Base-by-base conservation (phyloP, 2,797 vertebrate species). In the Macroramphosus scolopax region DNA sequence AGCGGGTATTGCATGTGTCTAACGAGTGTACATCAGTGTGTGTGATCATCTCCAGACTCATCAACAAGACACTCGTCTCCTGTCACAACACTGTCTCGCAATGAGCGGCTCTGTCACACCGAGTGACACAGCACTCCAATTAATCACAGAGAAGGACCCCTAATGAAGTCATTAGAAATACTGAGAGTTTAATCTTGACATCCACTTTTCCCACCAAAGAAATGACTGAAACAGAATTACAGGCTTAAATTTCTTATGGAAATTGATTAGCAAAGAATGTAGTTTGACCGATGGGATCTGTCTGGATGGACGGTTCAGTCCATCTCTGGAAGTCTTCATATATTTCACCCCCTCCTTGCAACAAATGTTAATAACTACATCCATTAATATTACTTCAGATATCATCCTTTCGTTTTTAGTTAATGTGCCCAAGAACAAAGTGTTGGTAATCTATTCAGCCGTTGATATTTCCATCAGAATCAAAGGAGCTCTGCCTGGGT, bases 121-220 rank as follows among this genome's bases (percentile, higher is more conserved):
- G 75, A 54, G 66, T 75, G 82, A 81, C 75, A 66, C 57, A 47
- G 65, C 58, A 46, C 67, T 77, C 57, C 63, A 71, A 85, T 80
- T 86, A 88, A 84, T 85, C 74, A 72, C 61, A 54, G 67, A 74
- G 57, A 72, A 63, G 62, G 69, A 46, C 68, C 64, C 57, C 70
- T 86, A 86, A 87, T 88, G 76, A 85, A 80, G 70, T 72, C 64
- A 84, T 86, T 85, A 80, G 67, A 69, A 75, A 78, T 73, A 80
- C 63, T 25, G 32, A 69, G 51, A 54, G 57, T 77, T 80, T 75
- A 63, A 68, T 77, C 65, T 65, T 64, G 59, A 74, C 57, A 65
- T 63, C 65, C 52, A 56, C 49, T 73, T 63, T 74, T 53, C 35
- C 28, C 31, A 33, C 47, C 18, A 50, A 65, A 78, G 38, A 53